Evolutionary conservation across 1,140 invertebrate species (phyloP), one percentile per base, ranked within the genome.

Genomic region (Temnothorax nylanderi): DNA sequence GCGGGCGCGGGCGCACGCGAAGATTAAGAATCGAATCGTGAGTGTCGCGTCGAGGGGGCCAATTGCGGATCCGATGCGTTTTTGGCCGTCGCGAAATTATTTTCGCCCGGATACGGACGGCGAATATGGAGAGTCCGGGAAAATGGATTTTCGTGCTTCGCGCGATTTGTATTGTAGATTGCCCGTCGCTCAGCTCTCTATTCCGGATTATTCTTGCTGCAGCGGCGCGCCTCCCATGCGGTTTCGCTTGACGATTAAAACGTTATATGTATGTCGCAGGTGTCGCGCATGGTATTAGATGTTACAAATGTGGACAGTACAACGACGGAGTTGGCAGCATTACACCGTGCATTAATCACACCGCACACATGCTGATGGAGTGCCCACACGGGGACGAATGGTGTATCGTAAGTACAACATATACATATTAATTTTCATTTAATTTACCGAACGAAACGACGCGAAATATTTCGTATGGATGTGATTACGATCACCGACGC

Each of bases 301-400:
- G 97, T 95, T 97, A 97, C 95, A 96, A 97, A 93, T 98, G 97
- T 89, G 97, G 97, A 49, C 96, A 97, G 94, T 98, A 98, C 94
- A 98, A 97, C 91, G 97, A 98, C 87, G 97, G 97, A 11, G 97
- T 98, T 7, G 97, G 97, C 56, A 97, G 97, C 75, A 98, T 98
- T 82, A 98, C 97, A 54, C 97, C 97, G 3, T 98, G 97, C 94
- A 96, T 97, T 90, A 98, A 98, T 94, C 96, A 97, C 90, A 97
- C 97, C 86, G 95, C 95, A 80, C 95, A 97, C 91, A 96, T 96
- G 93, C 95, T 97, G 64, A 97, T 96, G 87, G 96, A 97, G 65
- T 98, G 97, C 92, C 96, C 96, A 69, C 90, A 95, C 71, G 93
- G 95, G 65, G 95, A 96, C 75, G 95, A 96, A 90, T 97, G 96